Conservation (phyloP, 1,140 invertebrate genomes). For the Bombus cullumanus region DNA sequence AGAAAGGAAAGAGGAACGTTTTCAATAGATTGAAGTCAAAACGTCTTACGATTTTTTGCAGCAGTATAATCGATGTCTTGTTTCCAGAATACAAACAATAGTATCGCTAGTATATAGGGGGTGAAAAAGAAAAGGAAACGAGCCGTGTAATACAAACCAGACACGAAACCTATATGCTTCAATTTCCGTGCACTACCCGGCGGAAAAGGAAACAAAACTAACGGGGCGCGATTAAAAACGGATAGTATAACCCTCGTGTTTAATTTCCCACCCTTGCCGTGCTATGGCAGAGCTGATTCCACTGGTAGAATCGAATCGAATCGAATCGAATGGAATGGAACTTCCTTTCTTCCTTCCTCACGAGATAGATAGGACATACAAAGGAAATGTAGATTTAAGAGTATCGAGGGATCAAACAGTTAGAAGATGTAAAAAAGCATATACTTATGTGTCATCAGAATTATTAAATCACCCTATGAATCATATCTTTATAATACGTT, state of each 20-base stretch:
- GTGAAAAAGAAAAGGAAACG: background rate
- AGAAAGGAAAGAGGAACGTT: too few relatives aligned
- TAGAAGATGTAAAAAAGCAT: background rate
- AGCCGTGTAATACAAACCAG: background rate
- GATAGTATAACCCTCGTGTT: constrained; percentile 4
- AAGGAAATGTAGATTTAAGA: background rate
- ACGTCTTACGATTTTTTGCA: too few relatives aligned
- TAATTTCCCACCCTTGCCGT: constrained; percentile 6
- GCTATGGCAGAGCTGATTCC: background rate
- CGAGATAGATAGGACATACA: too few relatives aligned
- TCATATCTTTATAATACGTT: too few relatives aligned
- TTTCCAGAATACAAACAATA: background rate
- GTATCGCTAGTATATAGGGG: background rate
- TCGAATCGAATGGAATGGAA: background rate
- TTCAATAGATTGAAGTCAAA: too few relatives aligned
- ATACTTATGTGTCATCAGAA: too few relatives aligned
- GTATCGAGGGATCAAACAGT: background rate
- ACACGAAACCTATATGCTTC: background rate
- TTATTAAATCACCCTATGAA: too few relatives aligned
- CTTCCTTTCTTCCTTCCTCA: background rate
- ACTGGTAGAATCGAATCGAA: background rate
- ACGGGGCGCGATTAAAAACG: constrained; percentile 21
- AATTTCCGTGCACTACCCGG: background rate
- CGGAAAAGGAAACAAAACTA: constrained; percentile 12
- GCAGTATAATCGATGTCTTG: background rate